Base-by-base conservation (phyloP, 2,888 invertebrate genomes). In the Dicyrtoma fusca region DNA sequence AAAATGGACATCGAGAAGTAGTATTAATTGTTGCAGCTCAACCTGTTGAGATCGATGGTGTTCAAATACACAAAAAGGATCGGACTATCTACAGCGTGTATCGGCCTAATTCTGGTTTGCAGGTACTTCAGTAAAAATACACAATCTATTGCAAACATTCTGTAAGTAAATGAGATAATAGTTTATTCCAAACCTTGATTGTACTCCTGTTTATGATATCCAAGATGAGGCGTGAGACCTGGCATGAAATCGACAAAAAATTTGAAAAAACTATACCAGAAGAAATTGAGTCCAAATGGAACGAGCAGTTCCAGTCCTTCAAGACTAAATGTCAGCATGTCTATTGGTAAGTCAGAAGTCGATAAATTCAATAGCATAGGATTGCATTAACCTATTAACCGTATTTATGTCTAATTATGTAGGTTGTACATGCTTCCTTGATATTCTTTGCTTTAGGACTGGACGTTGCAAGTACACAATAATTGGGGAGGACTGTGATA, bases 31-130 rank as follows among this genome's bases (percentile, higher is more conserved):
- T 92, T 14, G 88, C 90, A 26, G 89, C 90, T 17, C 90, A 89
- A 55, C 77, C 45, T 75, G 79, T 26, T 5, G 80, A 79, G 63
- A 77, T 77, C 19, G 34, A 34, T 34, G 79, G 78, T 23, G 80
- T 80, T 10, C 87, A 88, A 75, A 89, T 89, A 79, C 85, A 87
- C 61, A 88, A 91, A 82, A 84, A 83, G 75, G 85, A 85, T 79
- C 82, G 82, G 71, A 80, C 79, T 13, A 75, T 83, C 62, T 84
- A 81, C 73, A 82, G 82, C 21, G 82, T 87, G 4, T 87, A 86
- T 83, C 88, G 96, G 80, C 97, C 98, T 11, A 97, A 97, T 84
- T 97, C 97, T 0, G 98, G 98, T 0, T 86, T 88, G 51, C 87
- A 87, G 81, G 84, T 86, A 25, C 21, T 26, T 17, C 17, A 61